Evolutionary conservation across 2,113 vertebrate genomes (phyloP).

Genomic region (Micronycteris hirsuta): DNA sequence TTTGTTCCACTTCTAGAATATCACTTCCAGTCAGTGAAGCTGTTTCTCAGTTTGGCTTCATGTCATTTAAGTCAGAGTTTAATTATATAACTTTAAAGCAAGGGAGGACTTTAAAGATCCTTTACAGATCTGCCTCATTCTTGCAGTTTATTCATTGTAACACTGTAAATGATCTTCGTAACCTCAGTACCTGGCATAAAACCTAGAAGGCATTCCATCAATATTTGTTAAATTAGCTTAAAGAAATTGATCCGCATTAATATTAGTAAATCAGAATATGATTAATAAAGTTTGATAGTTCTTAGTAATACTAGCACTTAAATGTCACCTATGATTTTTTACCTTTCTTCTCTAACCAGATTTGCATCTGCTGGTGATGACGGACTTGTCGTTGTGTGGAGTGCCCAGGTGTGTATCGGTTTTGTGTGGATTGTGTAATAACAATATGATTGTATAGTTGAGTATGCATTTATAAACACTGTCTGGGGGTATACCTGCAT

Average conservation of each 20-base stretch:
- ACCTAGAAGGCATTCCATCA: not conserved
- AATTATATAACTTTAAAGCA: conserved; percentile 13
- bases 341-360: conserved; percentile 76
- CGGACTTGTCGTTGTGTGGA: conserved; percentile 92
- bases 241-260: not conserved
- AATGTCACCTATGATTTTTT: not conserved
- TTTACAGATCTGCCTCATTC: not conserved
- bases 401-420: conserved; percentile 85
- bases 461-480: not conserved
- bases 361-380: conserved; percentile 97
- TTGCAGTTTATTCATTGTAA: conserved; percentile 36
- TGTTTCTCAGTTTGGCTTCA: not conserved
- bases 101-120: not conserved
- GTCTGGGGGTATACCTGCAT: not conserved
- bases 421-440: not conserved
- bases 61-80: not conserved
- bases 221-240: conserved; percentile 11
- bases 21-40: not conserved
- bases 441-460: not conserved
- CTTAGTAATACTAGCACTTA: conserved; percentile 27
- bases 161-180: not conserved
- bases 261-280: not conserved
- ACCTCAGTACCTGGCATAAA: not conserved
- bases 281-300: not conserved
- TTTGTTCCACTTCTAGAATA: not conserved